Evolutionary conservation across 2,888 invertebrate species (phyloP).

Genomic region (Patella ulyssiponensis): DNA sequence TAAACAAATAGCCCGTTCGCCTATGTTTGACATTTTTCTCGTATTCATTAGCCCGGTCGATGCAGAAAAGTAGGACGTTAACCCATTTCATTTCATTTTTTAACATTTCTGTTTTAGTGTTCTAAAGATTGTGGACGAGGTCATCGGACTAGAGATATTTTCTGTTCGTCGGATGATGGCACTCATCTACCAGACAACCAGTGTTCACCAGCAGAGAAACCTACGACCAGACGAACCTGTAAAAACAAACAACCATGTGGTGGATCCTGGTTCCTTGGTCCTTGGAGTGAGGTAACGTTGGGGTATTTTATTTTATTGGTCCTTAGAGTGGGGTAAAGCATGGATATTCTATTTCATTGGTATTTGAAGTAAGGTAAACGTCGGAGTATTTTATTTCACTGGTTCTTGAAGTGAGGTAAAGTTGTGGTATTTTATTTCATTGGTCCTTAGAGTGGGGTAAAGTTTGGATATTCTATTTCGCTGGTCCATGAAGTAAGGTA

Average conservation of each 20-base stretch:
- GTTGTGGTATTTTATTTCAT: no score
- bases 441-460: no score
- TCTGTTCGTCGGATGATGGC: conserved; percentile 63
- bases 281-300: conserved; percentile 78
- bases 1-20: no score
- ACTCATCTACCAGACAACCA: conserved; percentile 50
- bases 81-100: background rate
- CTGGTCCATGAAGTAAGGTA: no score
- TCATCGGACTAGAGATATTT: conserved; percentile 56
- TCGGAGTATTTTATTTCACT: no score
- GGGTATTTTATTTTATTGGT: background rate
- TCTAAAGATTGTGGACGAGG: conserved; percentile 67
- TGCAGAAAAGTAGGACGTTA: background rate
- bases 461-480: no score
- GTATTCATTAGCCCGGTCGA: no score
- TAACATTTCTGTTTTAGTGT: conserved; percentile 56
- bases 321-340: no score
- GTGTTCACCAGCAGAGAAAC: conserved; percentile 53
- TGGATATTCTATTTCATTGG: no score
- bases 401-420: no score
- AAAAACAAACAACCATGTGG: conserved; percentile 75
- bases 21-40: no score
- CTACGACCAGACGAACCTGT: conserved; percentile 55
- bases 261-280: conserved; percentile 88
- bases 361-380: no score